Percentiles rank a stretch among this genome's conserved stretches.
Conservation (phyloP, 2,113 vertebrate species). For the Cynoglossus semilaevis region DNA sequence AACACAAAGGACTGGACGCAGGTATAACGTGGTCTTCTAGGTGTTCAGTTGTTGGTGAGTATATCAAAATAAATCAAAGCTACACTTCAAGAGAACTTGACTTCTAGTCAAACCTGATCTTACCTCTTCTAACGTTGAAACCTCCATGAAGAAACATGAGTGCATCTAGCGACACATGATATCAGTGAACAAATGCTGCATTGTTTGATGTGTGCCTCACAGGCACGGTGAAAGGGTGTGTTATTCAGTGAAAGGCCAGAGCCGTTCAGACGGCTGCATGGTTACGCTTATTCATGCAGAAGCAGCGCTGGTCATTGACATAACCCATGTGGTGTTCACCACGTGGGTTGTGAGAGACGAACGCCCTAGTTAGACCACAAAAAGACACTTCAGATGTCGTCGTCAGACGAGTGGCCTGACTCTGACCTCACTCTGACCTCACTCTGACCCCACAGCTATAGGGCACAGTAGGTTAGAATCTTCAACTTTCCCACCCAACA, state of each 20-base stretch:
- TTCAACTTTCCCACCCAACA: conserved; percentile 25
- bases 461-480: background rate
- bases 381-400: conserved; percentile 5
- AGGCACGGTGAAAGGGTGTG: background rate
- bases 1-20: too few species aligned
- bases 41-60: too few species aligned
- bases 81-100: too few species aligned
- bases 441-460: background rate
- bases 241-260: conserved; percentile 3
- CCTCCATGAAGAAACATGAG: background rate
- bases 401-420: conserved; percentile 6
- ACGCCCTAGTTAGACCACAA: conserved; percentile 35
- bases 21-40: too few species aligned
- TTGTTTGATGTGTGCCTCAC: conserved; percentile 30
- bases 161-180: conserved; percentile 6
- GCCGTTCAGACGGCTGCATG: conserved; percentile 8
- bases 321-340: background rate
- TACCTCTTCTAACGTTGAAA: background rate
- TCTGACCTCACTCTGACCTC: background rate
- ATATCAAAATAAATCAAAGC: too few species aligned
- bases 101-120: too few species aligned
- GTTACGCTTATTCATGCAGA: conserved; percentile 9
- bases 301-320: conserved; percentile 1
- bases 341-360: conserved; percentile 24
- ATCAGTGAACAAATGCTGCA: conserved; percentile 33